Percentiles rank a stretch among this genome's conserved stretches.
These are phyloP conservation scores for Ceratina calcarata DNA, from an alignment of 1,140 invertebrate species.

Conservation along the genomic window DNA sequence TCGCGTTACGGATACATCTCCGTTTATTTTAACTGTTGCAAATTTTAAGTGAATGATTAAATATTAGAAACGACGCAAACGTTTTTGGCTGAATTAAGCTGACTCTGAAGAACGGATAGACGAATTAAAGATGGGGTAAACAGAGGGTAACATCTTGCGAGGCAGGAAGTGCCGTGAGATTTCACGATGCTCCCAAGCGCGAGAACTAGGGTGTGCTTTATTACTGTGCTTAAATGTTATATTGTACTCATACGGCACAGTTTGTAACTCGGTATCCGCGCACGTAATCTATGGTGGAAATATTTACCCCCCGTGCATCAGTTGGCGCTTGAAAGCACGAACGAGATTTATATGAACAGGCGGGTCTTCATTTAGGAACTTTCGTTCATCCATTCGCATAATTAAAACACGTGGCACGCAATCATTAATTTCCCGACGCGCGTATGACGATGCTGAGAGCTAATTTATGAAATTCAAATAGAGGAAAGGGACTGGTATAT, in stretches of 20 bases:
- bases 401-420: constrained; percentile 6
- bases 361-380: constrained; percentile 32
- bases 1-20: too few species aligned
- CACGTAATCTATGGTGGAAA: constrained; percentile 29
- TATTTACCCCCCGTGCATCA: constrained; percentile 12
- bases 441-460: too few species aligned
- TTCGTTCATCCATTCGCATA: constrained; percentile 17
- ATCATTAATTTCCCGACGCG: background rate
- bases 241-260: constrained; percentile 32
- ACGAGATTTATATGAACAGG: constrained; percentile 13
- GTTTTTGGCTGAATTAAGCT: constrained; percentile 14
- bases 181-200: constrained; percentile 11
- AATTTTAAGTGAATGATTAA: background rate
- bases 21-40: background rate
- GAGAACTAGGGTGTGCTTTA: constrained; percentile 36
- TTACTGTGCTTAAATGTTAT: constrained; percentile 48
- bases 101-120: background rate
- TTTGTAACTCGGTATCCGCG: constrained; percentile 40
- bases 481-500: too few species aligned
- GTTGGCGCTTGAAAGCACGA: constrained; percentile 20
- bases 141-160: constrained; percentile 45
- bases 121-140: constrained; percentile 54
- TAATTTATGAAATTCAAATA: background rate
- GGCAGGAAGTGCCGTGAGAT: constrained; percentile 7
- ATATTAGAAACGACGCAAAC: background rate